Percentiles rank a stretch among this genome's conserved stretches.
These are phyloP conservation scores for Sebastes itinus DNA, from an alignment of 2,797 vertebrate species.

Conservation along the genomic window DNA sequence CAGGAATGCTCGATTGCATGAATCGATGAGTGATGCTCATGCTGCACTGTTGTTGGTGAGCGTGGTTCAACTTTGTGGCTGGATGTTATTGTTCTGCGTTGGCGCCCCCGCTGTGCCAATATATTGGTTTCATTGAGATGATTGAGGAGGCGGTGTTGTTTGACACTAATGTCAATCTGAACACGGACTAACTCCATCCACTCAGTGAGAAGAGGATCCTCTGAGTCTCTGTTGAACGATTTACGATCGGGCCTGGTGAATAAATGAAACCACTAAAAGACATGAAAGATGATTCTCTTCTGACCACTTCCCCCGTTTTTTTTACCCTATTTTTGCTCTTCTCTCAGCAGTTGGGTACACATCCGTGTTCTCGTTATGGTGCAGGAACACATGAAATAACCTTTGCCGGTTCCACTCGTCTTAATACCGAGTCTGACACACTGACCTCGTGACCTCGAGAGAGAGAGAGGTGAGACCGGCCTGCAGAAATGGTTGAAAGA, in stretches of 20 bases:
- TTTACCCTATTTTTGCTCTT: background rate
- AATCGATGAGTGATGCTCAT: background rate
- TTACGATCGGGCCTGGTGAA: background rate
- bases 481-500: conserved; percentile 25
- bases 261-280: background rate
- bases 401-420: background rate
- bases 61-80: background rate
- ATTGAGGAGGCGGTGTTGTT: background rate
- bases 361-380: background rate
- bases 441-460: conserved; percentile 38
- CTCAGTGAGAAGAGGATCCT: background rate
- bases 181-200: background rate
- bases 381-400: background rate
- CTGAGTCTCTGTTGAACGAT: background rate
- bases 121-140: background rate
- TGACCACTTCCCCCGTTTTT: background rate
- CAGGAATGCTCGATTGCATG: background rate
- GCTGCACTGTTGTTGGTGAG: background rate
- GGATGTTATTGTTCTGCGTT: background rate
- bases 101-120: background rate
- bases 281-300: background rate
- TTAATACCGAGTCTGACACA: background rate
- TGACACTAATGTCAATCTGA: background rate
- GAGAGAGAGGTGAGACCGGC: background rate
- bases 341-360: conserved; percentile 27